These are phyloP conservation scores for Hystrix brachyura DNA, from an alignment of 2,113 vertebrate genomes.

Conservation along the genomic window DNA sequence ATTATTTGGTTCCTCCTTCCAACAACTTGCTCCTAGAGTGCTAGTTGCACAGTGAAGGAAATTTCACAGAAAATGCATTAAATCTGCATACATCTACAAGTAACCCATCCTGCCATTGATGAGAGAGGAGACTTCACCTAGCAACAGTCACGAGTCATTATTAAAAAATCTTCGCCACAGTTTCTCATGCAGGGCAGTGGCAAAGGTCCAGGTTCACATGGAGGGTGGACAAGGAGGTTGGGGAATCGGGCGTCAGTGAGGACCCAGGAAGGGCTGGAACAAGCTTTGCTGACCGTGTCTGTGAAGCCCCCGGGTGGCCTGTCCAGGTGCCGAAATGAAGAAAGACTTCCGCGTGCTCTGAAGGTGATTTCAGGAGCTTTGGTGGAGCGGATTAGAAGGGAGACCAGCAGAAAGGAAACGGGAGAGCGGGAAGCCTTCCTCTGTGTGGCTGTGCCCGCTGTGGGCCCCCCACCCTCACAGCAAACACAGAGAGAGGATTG, in stretches of 20 bases:
- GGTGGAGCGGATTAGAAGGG: background rate
- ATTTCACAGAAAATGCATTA: background rate
- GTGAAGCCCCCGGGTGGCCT: background rate
- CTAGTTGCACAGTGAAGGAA: background rate
- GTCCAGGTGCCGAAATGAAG: background rate
- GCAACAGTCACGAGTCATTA: background rate
- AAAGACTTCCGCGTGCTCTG: background rate
- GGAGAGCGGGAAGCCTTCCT: no score
- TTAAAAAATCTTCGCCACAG: rapidly evolving
- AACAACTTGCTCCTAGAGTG: background rate
- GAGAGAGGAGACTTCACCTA: background rate
- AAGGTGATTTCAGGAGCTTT: background rate
- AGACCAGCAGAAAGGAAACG: background rate
- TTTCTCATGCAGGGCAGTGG: background rate
- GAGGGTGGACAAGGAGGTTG: background rate
- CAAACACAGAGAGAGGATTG: no score
- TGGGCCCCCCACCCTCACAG: no score
- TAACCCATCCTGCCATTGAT: background rate
- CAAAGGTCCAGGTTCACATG: background rate
- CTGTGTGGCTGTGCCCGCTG: no score
- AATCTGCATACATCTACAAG: background rate
- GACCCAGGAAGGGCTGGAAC: background rate
- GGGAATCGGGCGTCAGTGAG: no score
- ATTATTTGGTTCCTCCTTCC: background rate
- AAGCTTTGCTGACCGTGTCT: no score